Base-by-base conservation (phyloP, 2,113 vertebrate genomes). In the Gallinago media region DNA sequence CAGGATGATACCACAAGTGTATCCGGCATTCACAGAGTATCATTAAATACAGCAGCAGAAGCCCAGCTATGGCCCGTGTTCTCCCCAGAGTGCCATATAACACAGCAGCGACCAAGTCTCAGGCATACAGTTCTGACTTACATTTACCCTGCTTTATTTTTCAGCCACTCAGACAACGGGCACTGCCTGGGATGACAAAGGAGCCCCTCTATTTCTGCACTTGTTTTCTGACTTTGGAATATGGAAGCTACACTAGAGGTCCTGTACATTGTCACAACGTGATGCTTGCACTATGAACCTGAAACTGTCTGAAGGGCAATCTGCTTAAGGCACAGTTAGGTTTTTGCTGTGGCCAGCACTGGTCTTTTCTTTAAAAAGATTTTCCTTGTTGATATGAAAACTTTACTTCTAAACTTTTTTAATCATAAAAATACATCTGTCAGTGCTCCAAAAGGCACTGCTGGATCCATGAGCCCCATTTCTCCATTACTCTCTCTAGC, bases 41-140 rank as follows among this genome's bases (percentile, higher is more conserved):
- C 87, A 75, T 76, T 79, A 91, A 88, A 72, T 44, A 67, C 66
- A 66, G 81, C 81, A 91, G 77, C 70, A 94, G 84, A 52, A 89
- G 78, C 71, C 75, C 0, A 1, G 81, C 89, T 59, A 40, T 13
- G 54, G 93, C 71, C 81, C 0, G 0, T 56, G 31, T 19, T 89
- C 47, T 96, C 94, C 89, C 92, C 75, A 66, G 93, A 67, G 87
- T 92, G 89, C 90, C 0, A 0, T 88, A 49, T 6, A 88, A 83
- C 91, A 76, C 32, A 0, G 1, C 70, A 62, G 61, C 4, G 9
- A 75, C 74, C 0, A 2, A 54, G 27, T 72, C 47, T 34, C 89
- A 18, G 66, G 61, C 63, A 75, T 50, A 32, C 1, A 0, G 27
- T 22, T 66, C 92, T 94, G 93, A 59, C 83, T 85, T 14, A 36